These are phyloP conservation scores for Brachionus sp. DNA, from an alignment of 1,140 invertebrate species.

Conservation along the genomic window DNA sequence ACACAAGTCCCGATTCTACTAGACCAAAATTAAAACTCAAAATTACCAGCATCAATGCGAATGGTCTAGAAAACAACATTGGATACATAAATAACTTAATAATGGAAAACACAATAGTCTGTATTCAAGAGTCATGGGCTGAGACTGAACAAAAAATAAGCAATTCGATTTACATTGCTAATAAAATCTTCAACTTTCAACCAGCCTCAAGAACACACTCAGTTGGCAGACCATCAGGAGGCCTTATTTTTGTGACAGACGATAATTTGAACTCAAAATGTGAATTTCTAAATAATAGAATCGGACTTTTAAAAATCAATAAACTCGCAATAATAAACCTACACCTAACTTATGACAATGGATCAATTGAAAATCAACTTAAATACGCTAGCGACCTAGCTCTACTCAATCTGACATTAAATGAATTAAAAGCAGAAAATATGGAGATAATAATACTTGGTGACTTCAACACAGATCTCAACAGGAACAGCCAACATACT, in stretches of 20 bases:
- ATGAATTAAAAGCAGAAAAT: no score
- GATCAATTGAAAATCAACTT: not conserved
- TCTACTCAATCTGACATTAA: no score
- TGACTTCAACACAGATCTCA: no score
- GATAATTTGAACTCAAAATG: not conserved
- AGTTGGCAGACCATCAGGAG: not conserved
- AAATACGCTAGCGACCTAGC: not conserved
- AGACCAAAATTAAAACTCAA: no score
- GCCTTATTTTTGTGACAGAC: not conserved
- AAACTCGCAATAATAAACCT: not conserved
- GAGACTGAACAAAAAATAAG: not conserved
- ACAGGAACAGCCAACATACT: not conserved
- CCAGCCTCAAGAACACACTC: not conserved
- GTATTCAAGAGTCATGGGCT: not conserved
- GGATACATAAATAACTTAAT: not conserved
- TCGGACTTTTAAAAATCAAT: not conserved
- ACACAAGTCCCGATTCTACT: no score
- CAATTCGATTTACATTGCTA: not conserved
- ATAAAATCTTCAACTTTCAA: not conserved
- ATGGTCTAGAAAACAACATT: not conserved
- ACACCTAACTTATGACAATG: not conserved
- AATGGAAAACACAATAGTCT: not conserved
- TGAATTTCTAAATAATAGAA: not conserved
- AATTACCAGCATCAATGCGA: not conserved
- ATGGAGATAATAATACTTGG: no score